Evolutionary conservation across 2,797 vertebrate genomes (phyloP).

Genomic region (Pipistrellus pygmaeus): DNA sequence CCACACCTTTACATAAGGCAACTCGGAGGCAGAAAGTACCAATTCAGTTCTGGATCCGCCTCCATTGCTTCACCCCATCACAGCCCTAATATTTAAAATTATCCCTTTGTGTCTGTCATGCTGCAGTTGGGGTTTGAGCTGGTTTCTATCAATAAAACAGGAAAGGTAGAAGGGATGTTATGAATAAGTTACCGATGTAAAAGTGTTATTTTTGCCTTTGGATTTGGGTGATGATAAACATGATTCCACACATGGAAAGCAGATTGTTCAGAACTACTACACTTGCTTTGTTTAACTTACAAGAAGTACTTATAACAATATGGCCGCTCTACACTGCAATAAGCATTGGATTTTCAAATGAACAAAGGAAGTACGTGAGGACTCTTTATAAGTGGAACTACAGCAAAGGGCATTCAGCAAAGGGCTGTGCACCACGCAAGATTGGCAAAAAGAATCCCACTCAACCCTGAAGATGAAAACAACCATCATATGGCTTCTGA

Average conservation of each 20-base stretch:
- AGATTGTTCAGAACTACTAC: constrained; percentile 76
- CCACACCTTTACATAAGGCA: not conserved
- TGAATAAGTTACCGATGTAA: constrained; percentile 67
- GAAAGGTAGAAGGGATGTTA: constrained; percentile 56
- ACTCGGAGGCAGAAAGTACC: constrained; percentile 3
- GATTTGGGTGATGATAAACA: constrained; percentile 78
- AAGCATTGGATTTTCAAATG: constrained; percentile 82
- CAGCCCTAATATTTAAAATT: constrained; percentile 68
- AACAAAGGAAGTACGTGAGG: constrained; percentile 78
- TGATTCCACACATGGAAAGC: constrained; percentile 77
- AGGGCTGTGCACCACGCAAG: not conserved
- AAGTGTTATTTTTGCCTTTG: constrained; percentile 73
- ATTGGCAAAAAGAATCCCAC: not conserved
- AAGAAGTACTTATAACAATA: constrained; percentile 78
- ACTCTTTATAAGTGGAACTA: constrained; percentile 49
- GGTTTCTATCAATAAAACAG: constrained; percentile 74
- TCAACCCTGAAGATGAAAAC: constrained; percentile 8
- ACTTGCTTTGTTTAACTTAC: constrained; percentile 84
- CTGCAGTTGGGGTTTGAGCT: constrained; percentile 48
- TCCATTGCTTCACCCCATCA: not conserved
- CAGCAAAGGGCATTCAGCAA: constrained; percentile 29
- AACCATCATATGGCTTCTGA: not conserved
- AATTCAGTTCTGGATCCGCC: constrained; percentile 19
- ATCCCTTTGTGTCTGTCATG: constrained; percentile 19
- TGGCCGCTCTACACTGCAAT: constrained; percentile 55